These are phyloP conservation scores for Hypomecis punctinalis DNA, from an alignment of 2,888 invertebrate species.

Conservation along the genomic window DNA sequence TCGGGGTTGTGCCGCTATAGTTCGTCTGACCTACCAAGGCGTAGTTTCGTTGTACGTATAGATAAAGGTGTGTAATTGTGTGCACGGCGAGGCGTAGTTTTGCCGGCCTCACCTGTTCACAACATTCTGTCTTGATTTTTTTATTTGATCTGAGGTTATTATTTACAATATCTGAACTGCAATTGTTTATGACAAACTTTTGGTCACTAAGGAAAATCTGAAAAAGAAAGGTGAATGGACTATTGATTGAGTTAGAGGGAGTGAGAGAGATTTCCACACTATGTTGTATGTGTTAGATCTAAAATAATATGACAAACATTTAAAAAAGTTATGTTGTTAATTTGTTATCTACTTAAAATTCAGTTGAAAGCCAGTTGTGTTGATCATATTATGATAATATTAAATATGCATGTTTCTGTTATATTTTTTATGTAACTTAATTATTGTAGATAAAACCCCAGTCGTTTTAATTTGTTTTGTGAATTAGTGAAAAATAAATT, in stretches of 20 bases:
- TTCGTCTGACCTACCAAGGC: no score
- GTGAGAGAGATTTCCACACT: not conserved
- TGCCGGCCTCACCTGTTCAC: no score
- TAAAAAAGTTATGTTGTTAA: conserved; percentile 1
- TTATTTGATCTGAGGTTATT: no score
- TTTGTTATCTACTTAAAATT: not conserved
- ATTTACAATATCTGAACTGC: conserved; percentile 3
- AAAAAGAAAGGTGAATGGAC: not conserved
- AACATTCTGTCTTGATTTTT: no score
- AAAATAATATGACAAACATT: not conserved
- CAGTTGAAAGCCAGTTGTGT: not conserved
- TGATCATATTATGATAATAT: not conserved
- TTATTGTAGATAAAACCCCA: not conserved
- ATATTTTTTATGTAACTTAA: not conserved
- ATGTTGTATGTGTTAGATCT: not conserved
- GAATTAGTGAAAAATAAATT: not conserved
- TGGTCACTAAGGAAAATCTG: not conserved
- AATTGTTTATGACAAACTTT: not conserved
- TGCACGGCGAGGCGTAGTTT: no score
- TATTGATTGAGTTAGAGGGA: not conserved
- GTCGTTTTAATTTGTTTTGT: not conserved
- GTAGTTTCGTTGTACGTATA: no score
- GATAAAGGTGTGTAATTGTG: no score
- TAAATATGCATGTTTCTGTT: conserved; percentile 1
- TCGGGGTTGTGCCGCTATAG: no score